Conservation (phyloP, 2,113 vertebrate genomes). For the Poeciliopsis retropinna region DNA sequence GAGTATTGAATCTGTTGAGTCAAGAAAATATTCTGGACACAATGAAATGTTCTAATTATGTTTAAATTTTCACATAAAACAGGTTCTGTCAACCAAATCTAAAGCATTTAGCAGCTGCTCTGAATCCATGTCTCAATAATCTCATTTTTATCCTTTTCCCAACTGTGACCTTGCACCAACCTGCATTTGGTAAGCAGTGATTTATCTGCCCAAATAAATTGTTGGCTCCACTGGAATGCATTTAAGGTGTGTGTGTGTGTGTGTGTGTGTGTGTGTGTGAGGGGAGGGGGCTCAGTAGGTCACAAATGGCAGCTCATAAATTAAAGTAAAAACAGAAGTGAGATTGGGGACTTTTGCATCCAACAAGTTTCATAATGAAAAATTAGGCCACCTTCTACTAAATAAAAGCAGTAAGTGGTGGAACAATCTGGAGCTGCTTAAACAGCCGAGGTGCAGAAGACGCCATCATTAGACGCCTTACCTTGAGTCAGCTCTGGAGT, state of each 20-base stretch:
- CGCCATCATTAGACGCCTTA: slow-evolving; percentile 56
- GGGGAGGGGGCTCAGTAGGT: slow-evolving; percentile 69
- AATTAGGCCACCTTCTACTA: background rate
- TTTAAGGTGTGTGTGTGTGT: slow-evolving; percentile 56
- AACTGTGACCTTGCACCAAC: slow-evolving; percentile 72
- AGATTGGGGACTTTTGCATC: background rate
- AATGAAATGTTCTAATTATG: background rate
- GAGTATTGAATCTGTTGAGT: slow-evolving; percentile 5
- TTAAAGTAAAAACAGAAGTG: slow-evolving; percentile 46
- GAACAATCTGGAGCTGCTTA: slow-evolving; percentile 39
- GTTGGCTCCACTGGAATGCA: slow-evolving; percentile 77
- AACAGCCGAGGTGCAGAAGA: slow-evolving; percentile 43
- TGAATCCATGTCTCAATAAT: slow-evolving; percentile 52
- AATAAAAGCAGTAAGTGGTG: background rate
- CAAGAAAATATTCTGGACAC: background rate
- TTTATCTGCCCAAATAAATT: slow-evolving; percentile 80
- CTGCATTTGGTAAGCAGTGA: slow-evolving; percentile 73
- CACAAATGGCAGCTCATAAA: slow-evolving; percentile 78
- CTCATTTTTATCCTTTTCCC: slow-evolving; percentile 67
- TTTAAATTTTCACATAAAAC: background rate
- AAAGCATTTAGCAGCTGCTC: slow-evolving; percentile 36
- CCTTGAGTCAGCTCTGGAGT: slow-evolving; percentile 63
- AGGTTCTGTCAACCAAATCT: background rate
- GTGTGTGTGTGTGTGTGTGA: too few relatives aligned
- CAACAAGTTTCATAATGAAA: slow-evolving; percentile 33